Base-by-base conservation (phyloP, 2,113 vertebrate genomes). In the Poecilia latipinna region DNA sequence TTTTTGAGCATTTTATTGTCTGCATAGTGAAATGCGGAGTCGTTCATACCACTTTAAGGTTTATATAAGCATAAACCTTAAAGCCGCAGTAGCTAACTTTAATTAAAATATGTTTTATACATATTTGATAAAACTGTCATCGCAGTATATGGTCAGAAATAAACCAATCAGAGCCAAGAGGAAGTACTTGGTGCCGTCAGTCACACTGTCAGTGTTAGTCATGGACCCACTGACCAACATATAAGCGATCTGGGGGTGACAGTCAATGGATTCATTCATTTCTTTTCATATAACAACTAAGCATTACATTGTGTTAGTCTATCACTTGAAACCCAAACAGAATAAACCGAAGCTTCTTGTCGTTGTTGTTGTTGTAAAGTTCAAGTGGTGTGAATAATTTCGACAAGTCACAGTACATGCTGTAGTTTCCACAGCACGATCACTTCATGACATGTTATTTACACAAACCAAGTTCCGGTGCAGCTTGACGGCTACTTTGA, bases 401-500 rank as follows among this genome's bases (percentile, higher is more conserved):
- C 11, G 6, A n/a, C 51, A 24, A 24, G 19, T 1, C 22, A 8
- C 22, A 24, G 51, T 24, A 54, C 24, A 22, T 54, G 65, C 39
- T 82, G 19, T 4, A 39, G 32, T 64, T 74, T 76, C 74, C 61
- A 76, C 22, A 51, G 57, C n/a, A n/a, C 24, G 24, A 64, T 67
- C 48, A 39, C 37, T 65, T 75, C 24, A 57, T 73, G 32, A 62
- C 35, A 32, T 37, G n/a, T 78, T 15, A 62, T 31, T 73, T 26
- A 63, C 28, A 29, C 4, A 28, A 42, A 22, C n/a, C 12, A 61
- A 68, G 12, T 60, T 33, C 6, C 65, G 65, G 32, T 65, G 35
- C 68, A 54, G 44, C 64, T 37, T 63, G 3, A 79, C 29, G 54
- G 61, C 37, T 57, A 72, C 32, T 26, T 17, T 29, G 69, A 72